A percentile compares a stretch with the other conserved stretches of the same genome.
These are phyloP conservation scores for Sminthurinus signatus DNA, from an alignment of 1,140 invertebrate genomes.

Conservation along the genomic window DNA sequence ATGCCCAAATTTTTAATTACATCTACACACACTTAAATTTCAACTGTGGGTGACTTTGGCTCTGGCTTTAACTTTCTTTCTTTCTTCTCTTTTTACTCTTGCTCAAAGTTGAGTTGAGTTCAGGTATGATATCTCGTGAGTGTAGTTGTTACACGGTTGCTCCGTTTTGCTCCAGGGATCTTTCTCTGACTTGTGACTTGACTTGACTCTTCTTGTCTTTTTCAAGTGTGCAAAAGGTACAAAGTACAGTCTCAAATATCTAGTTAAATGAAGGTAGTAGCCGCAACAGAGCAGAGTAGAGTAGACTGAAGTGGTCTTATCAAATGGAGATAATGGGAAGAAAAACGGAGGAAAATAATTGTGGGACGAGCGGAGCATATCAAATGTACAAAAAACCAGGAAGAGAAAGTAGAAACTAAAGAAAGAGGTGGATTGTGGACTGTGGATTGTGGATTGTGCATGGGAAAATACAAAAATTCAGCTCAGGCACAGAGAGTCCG, in stretches of 20 bases:
- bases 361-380: constrained; percentile 37
- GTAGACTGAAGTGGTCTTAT: constrained; percentile 32
- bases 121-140: neutral
- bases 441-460: neutral
- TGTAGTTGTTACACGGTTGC: neutral
- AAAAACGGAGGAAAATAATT: constrained; percentile 41
- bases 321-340: constrained; percentile 36
- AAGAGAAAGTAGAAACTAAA: neutral
- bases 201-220: neutral
- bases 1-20: too few relatives aligned
- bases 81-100: too few relatives aligned
- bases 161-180: constrained; percentile 9
- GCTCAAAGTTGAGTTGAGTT: too few relatives aligned
- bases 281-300: neutral
- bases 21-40: too few relatives aligned
- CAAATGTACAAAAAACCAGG: neutral
- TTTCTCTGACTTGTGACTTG: too few relatives aligned
- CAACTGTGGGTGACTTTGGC: too few relatives aligned
- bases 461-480: constrained; percentile 32
- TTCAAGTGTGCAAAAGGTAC: too few relatives aligned
- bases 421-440: too few relatives aligned
- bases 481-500: constrained; percentile 19
- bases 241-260: too few relatives aligned
- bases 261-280: too few relatives aligned
- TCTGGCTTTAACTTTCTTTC: too few relatives aligned